phyloP scores from a whole-genome alignment of 2,888 invertebrate genomes.

The Meta bourneti region DNA sequence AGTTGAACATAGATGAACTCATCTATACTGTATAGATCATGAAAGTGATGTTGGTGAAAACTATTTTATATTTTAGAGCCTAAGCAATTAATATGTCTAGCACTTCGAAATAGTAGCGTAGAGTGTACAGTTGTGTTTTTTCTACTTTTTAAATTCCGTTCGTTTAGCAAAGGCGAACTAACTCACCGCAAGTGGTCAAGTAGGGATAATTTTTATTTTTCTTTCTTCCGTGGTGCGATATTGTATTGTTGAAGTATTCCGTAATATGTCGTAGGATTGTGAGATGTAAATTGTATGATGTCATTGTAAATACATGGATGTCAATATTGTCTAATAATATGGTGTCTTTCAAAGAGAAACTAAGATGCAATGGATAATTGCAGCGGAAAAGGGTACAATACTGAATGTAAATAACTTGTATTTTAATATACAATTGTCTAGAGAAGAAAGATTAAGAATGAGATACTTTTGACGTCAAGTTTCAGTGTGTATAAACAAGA shows the following conservation, averaged over 20 bases:
- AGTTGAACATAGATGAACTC: conserved; percentile 23
- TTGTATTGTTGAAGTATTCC: background rate
- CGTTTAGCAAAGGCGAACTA: conserved; percentile 21
- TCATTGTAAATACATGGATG: conserved; percentile 33
- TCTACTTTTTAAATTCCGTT: conserved; percentile 55
- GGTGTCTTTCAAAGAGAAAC: background rate
- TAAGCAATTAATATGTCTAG: conserved; percentile 48
- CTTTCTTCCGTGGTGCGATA: conserved; percentile 1
- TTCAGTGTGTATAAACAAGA: background rate
- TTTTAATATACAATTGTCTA: conserved; percentile 16
- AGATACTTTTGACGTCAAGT: background rate
- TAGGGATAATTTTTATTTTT: background rate
- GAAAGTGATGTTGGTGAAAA: conserved; percentile 28
- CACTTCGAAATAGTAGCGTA: conserved; percentile 50
- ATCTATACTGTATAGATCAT: conserved; percentile 57
- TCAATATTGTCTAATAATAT: conserved; percentile 11
- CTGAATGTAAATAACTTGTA: conserved; percentile 30
- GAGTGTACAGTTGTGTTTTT: conserved; percentile 59
- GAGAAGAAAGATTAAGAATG: background rate
- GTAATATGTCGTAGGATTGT: conserved; percentile 2
- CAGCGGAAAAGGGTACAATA: background rate
- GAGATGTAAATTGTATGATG: conserved; percentile 10
- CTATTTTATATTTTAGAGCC: conserved; percentile 58
- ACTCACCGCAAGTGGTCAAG: background rate
- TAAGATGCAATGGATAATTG: background rate